Percentiles rank a stretch among this genome's conserved stretches.
Conservation (phyloP, 2,113 vertebrate genomes). For the Turdus rufiventris region DNA sequence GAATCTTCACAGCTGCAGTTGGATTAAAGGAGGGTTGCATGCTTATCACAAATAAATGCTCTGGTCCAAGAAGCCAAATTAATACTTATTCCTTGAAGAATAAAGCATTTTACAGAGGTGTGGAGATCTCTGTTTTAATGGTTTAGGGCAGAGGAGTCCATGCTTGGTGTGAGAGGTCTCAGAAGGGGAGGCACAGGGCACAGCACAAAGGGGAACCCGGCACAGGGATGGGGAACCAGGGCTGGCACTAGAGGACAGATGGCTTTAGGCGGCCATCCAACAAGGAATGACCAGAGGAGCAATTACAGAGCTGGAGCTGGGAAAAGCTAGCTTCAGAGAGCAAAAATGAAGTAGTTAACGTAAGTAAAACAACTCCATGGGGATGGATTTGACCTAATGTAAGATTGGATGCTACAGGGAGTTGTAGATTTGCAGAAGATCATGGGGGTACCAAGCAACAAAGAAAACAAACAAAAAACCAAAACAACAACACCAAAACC, state of each 20-base stretch:
- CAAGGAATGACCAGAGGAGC: background rate
- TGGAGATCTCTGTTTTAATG: background rate
- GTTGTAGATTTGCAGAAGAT: accelerated
- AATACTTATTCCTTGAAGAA: background rate
- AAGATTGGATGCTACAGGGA: background rate
- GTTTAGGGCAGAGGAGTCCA: background rate
- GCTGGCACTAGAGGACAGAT: background rate
- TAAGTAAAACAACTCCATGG: background rate
- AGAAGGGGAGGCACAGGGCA: background rate
- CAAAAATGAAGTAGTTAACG: background rate
- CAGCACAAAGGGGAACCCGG: background rate
- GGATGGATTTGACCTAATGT: background rate
- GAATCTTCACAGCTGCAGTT: background rate
- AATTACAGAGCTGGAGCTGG: background rate
- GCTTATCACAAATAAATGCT: background rate
- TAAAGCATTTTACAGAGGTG: background rate
- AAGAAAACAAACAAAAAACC: too few species aligned
- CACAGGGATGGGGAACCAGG: too few species aligned
- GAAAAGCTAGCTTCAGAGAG: background rate
- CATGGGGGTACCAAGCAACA: accelerated
- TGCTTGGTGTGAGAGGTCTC: background rate
- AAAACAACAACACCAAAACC: too few species aligned
- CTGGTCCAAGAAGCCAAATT: background rate
- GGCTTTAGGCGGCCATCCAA: background rate
- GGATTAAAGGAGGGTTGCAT: background rate